Evolutionary conservation across 2,888 invertebrate genomes (phyloP).

Genomic region (Miltochrista miniata): DNA sequence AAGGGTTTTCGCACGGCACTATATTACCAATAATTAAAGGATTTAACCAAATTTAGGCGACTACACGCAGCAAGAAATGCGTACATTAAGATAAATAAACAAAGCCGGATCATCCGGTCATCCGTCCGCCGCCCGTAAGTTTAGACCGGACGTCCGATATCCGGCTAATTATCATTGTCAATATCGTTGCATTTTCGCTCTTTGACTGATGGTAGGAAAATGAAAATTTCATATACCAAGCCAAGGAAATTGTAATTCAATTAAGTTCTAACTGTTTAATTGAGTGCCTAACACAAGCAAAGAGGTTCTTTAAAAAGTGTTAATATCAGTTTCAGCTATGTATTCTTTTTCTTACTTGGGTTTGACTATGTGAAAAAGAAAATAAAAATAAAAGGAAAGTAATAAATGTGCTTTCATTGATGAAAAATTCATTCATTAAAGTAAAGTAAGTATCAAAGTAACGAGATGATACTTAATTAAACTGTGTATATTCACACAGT

Average conservation of each 20-base stretch:
- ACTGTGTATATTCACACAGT: too few species aligned
- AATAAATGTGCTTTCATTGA: too few species aligned
- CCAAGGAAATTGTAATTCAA: conserved; percentile 1
- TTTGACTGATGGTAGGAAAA: conserved; percentile 17
- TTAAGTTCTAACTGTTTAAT: not conserved
- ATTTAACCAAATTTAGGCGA: conserved; percentile 15
- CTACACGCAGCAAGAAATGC: conserved; percentile 33
- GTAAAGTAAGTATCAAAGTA: too few species aligned
- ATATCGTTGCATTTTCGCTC: conserved; percentile 32
- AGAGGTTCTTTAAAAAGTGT: not conserved
- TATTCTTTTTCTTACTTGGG: too few species aligned
- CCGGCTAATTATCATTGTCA: conserved; percentile 39
- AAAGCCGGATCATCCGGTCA: conserved; percentile 32
- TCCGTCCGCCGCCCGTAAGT: conserved; percentile 37
- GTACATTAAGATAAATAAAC: conserved; percentile 42
- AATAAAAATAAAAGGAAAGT: too few species aligned
- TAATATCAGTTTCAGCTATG: too few species aligned
- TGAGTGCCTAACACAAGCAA: not conserved
- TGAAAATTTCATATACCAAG: conserved; percentile 4
- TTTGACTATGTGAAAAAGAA: too few species aligned
- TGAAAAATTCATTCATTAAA: too few species aligned
- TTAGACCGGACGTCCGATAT: conserved; percentile 39
- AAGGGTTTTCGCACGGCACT: too few species aligned
- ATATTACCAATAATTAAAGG: not conserved
- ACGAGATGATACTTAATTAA: too few species aligned